Percentiles rank a stretch among this genome's conserved stretches.
phyloP scores from a whole-genome alignment of 2,113 vertebrate genomes.

The Brienomyrus brachyistius region DNA sequence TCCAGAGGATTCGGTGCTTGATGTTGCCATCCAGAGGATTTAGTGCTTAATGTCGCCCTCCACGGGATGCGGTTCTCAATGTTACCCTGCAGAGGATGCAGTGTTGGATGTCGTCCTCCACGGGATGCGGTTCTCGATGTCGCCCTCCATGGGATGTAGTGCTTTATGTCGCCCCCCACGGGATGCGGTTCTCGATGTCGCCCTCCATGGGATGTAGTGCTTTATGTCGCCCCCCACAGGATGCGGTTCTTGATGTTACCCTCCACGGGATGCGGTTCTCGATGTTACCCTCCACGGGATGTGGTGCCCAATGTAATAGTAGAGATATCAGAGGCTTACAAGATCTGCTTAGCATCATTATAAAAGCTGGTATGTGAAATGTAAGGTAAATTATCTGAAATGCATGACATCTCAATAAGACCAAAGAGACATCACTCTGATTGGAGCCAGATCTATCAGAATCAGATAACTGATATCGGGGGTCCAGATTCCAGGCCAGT shows the following conservation, averaged over 20 bases:
- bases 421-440: conserved; percentile 45
- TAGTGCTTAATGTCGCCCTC: not conserved
- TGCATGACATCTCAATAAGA: conserved; percentile 43
- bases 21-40: not conserved
- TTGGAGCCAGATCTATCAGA: conserved; percentile 42
- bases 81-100: not conserved
- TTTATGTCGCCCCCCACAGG: not conserved
- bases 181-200: no score
- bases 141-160: not conserved
- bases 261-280: no score
- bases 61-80: no score
- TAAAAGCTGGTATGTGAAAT: conserved; percentile 34
- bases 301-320: not conserved
- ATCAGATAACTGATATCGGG: conserved; percentile 52
- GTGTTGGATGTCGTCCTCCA: not conserved
- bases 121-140: no score
- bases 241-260: no score
- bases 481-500: conserved; percentile 57
- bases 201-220: not conserved
- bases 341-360: conserved; percentile 2
- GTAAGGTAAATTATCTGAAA: conserved; percentile 58
- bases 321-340: conserved; percentile 29
- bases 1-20: not conserved
- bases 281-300: not conserved
- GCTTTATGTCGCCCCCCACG: not conserved